Percentiles rank a stretch among this genome's conserved stretches.
Evolutionary conservation across 2,888 invertebrate species (phyloP).

Genomic region (Scelioninae gen. 1): DNA sequence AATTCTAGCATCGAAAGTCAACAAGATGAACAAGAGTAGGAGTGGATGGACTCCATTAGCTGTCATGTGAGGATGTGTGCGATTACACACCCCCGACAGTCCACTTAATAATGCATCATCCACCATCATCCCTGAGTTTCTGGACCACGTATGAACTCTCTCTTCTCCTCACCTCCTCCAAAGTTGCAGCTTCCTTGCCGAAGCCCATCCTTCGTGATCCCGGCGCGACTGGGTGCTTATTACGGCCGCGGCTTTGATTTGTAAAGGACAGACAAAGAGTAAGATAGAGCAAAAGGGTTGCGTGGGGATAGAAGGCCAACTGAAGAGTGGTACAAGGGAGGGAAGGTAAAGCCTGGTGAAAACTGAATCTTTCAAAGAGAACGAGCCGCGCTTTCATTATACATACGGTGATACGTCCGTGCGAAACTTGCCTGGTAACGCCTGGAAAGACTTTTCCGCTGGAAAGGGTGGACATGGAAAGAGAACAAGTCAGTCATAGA

Average conservation of each 20-base stretch:
- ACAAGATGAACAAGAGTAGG: conserved; percentile 63
- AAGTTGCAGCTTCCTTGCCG: conserved; percentile 66
- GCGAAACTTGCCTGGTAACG: conserved; percentile 73
- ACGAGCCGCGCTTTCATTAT: conserved; percentile 76
- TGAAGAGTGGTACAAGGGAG: conserved; percentile 62
- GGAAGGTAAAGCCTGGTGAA: conserved; percentile 74
- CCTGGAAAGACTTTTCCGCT: conserved; percentile 71
- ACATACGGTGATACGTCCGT: conserved; percentile 75
- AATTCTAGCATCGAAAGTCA: conserved; percentile 47
- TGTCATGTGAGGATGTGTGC: conserved; percentile 80
- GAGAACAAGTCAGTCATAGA: conserved; percentile 65
- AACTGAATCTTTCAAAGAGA: conserved; percentile 79
- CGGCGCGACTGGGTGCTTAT: conserved; percentile 78
- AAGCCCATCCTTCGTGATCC: conserved; percentile 57
- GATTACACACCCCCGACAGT: conserved; percentile 80
- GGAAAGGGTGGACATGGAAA: conserved; percentile 68
- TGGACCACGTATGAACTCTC: conserved; percentile 78
- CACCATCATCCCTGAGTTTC: conserved; percentile 77
- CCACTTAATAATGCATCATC: conserved; percentile 84
- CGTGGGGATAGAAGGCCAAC: conserved; percentile 68
- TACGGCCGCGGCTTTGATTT: conserved; percentile 83
- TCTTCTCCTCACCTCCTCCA: conserved; percentile 66
- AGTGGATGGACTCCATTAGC: conserved; percentile 82
- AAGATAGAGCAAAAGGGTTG: conserved; percentile 65
- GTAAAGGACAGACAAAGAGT: conserved; percentile 77